Percentiles rank a stretch among this genome's conserved stretches.
Evolutionary conservation across 2,888 invertebrate genomes (phyloP).

Genomic region (Argyra leucocephala): DNA sequence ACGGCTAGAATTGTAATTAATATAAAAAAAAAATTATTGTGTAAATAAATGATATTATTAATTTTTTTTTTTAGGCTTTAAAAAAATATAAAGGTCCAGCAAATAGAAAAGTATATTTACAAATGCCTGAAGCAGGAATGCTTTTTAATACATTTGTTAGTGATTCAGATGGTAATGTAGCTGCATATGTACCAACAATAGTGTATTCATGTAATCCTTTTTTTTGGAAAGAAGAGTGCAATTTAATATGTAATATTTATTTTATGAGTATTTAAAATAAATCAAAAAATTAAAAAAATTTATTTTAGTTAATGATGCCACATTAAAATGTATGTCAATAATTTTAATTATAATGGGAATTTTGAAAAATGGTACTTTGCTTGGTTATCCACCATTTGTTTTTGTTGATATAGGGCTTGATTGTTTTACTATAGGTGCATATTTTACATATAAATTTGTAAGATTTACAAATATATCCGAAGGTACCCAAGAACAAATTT

Average conservation of each 20-base stretch:
- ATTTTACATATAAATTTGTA: not conserved
- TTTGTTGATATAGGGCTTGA: not conserved
- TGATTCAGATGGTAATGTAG: not conserved
- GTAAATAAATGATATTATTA: not conserved
- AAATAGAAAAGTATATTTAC: constrained; percentile 14
- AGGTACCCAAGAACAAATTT: no score
- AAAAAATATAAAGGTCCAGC: constrained; percentile 9
- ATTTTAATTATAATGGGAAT: not conserved
- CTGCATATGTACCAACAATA: constrained; percentile 14
- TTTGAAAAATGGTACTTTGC: not conserved
- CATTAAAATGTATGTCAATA: not conserved
- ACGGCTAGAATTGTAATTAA: not conserved
- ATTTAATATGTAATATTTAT: constrained; percentile 13
- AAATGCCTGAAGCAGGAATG: constrained; percentile 16
- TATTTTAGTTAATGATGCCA: not conserved
- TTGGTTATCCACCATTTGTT: not conserved
- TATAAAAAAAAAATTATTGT: not conserved
- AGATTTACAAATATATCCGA: no score
- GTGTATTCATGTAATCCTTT: constrained; percentile 16
- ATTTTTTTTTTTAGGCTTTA: constrained; percentile 12
- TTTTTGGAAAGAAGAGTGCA: constrained; percentile 14
- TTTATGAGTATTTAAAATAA: not conserved
- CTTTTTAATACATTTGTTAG: constrained; percentile 17
- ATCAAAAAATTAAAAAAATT: not conserved
- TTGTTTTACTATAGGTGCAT: not conserved